Conservation (phyloP, 2,797 vertebrate genomes). For the Sphenopsis melanotis region DNA sequence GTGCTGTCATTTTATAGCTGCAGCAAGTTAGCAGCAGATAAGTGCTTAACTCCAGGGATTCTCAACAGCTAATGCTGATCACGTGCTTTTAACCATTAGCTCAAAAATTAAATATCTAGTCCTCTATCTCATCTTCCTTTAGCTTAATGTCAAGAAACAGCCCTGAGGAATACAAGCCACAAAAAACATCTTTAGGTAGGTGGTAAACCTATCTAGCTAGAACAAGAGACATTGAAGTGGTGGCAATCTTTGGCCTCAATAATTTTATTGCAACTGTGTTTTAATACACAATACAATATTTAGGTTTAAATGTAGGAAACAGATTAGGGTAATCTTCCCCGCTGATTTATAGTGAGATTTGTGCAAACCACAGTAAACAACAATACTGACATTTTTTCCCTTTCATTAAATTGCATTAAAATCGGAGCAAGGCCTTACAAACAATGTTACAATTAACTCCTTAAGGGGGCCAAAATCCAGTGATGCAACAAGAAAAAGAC, state of each 20-base stretch:
- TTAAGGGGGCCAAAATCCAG: background rate
- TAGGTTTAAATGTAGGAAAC: background rate
- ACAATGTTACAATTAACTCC: background rate
- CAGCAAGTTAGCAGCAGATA: background rate
- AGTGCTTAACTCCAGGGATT: background rate
- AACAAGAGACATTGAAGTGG: background rate
- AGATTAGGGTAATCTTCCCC: constrained; percentile 1
- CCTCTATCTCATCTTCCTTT: background rate
- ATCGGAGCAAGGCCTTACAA: background rate
- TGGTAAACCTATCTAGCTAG: background rate
- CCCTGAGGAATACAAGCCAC: background rate
- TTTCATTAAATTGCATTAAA: background rate
- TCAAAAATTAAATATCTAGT: background rate
- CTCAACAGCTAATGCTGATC: background rate
- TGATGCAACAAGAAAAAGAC: background rate
- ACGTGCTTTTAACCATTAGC: background rate
- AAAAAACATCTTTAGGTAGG: background rate
- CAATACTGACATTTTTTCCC: background rate
- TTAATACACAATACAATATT: background rate
- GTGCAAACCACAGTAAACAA: background rate
- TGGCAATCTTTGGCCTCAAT: background rate
- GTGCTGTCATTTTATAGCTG: background rate
- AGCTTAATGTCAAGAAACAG: background rate
- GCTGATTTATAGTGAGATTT: background rate
- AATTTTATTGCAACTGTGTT: background rate